These are phyloP conservation scores for Cynodonichthys magdalenae DNA, from an alignment of 2,797 vertebrate species.

Conservation along the genomic window DNA sequence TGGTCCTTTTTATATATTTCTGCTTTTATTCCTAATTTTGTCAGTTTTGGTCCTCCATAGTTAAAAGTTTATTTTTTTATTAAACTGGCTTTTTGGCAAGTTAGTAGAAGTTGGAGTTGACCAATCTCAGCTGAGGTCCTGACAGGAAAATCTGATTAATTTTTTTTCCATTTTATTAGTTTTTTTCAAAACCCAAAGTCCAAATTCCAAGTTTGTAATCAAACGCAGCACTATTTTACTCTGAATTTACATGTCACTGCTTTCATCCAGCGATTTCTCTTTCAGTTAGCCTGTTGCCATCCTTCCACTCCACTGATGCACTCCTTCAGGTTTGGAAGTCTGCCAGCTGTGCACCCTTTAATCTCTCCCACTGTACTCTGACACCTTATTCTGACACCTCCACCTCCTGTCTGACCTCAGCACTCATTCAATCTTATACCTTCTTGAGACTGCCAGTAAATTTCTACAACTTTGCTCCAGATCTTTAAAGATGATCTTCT, in stretches of 20 bases:
- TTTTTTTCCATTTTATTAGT: not conserved
- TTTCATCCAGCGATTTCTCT: slow-evolving; percentile 3
- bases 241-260: slow-evolving; percentile 1
- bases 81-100: not conserved
- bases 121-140: not conserved
- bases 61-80: too few relatives aligned
- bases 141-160: not conserved
- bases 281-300: not conserved
- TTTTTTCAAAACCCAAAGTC: not conserved
- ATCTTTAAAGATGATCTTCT: not conserved
- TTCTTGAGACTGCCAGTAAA: not conserved
- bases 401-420: not conserved
- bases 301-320: slow-evolving; percentile 1
- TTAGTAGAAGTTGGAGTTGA: not conserved
- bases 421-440: not conserved
- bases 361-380: not conserved
- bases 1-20: too few relatives aligned
- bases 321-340: not conserved
- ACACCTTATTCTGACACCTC: not conserved
- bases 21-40: too few relatives aligned
- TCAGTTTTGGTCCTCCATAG: too few relatives aligned
- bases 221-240: not conserved
- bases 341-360: not conserved
- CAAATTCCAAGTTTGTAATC: not conserved
- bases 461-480: not conserved